These are phyloP conservation scores for Spinibarbus caldwelli DNA, from an alignment of 2,797 vertebrate species.

Conservation along the genomic window DNA sequence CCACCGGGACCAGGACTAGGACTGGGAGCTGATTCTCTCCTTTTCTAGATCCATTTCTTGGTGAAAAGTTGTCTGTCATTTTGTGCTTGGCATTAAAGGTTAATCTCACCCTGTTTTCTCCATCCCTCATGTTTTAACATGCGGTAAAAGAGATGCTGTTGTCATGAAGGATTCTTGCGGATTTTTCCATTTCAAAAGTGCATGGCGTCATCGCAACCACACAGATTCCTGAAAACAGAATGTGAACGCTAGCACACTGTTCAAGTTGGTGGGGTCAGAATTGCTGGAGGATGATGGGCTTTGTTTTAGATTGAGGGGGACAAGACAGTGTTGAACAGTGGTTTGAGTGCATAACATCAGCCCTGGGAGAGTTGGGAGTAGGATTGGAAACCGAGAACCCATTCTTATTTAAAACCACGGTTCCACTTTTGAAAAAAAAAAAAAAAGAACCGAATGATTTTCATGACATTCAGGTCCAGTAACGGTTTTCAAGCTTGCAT, in stretches of 20 bases:
- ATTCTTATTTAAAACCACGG: not conserved
- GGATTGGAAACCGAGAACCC: not conserved
- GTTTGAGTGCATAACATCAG: slow-evolving; percentile 39
- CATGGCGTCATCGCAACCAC: slow-evolving; percentile 54
- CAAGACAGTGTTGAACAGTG: slow-evolving; percentile 34
- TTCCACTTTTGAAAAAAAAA: not conserved
- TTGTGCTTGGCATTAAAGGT: slow-evolving; percentile 32
- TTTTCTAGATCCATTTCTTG: slow-evolving; percentile 36
- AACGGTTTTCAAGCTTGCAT: not conserved
- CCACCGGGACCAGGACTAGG: slow-evolving; percentile 10
- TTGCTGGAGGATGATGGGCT: slow-evolving; percentile 38
- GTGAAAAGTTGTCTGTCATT: slow-evolving; percentile 48
- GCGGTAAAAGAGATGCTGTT: slow-evolving; percentile 43
- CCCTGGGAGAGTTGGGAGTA: not conserved
- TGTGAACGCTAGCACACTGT: slow-evolving; percentile 26
- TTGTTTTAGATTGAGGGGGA: slow-evolving; percentile 39
- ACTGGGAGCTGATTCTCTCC: slow-evolving; percentile 28
- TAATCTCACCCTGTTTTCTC: slow-evolving; percentile 45
- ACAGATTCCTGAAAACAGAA: slow-evolving; percentile 50
- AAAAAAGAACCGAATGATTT: not conserved
- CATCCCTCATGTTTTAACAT: slow-evolving; percentile 45
- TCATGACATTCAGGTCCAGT: not conserved
- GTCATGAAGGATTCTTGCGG: slow-evolving; percentile 53
- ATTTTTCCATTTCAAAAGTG: slow-evolving; percentile 49
- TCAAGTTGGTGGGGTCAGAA: slow-evolving; percentile 31